phyloP scores from a whole-genome alignment of 2,797 vertebrate species.

The Leptoclinus maculatus region DNA sequence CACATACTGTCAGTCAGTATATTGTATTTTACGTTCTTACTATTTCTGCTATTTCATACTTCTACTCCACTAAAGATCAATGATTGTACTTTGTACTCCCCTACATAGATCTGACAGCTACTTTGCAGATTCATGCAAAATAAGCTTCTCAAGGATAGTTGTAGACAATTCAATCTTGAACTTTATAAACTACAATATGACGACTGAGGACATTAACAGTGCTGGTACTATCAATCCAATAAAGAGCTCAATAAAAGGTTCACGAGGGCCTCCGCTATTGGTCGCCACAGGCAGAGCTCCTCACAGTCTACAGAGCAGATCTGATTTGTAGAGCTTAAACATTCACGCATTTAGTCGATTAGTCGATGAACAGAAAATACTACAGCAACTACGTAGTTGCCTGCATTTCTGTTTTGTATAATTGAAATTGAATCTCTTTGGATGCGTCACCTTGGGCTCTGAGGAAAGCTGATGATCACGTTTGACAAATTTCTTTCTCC shows the following conservation, averaged over 20 bases:
- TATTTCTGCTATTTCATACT: not conserved
- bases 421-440: not conserved
- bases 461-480: not conserved
- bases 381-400: not conserved
- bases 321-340: not conserved
- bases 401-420: not conserved
- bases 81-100: not conserved
- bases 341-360: not conserved
- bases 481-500: not conserved
- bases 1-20: not conserved
- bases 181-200: not conserved
- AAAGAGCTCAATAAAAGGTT: constrained; percentile 1
- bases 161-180: not conserved
- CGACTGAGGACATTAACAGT: not conserved
- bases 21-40: not conserved
- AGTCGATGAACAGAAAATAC: not conserved
- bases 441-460: not conserved
- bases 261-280: not conserved
- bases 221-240: not conserved
- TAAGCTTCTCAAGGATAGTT: not conserved
- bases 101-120: not conserved
- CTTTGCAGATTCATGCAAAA: not conserved
- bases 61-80: not conserved
- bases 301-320: not conserved
- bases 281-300: not conserved